Evolutionary conservation across 2,113 vertebrate species (phyloP), one percentile per base, ranked within the genome.

Genomic region (Cromileptes altivelis): DNA sequence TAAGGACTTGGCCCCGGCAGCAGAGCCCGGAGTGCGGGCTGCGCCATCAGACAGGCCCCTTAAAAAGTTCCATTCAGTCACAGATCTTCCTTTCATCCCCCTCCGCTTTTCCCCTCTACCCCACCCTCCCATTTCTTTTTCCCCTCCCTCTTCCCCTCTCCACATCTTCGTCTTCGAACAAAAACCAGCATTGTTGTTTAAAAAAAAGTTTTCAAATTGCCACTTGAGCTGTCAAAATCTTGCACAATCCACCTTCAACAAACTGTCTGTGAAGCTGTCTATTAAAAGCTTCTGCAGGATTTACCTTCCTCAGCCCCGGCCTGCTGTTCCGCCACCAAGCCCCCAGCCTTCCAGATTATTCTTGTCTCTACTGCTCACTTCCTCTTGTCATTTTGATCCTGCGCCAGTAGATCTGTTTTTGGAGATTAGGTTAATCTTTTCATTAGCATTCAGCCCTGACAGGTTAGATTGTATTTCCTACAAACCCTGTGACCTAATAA

Each of bases 41-140:
- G 64, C n/a, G 6, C 25, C 45, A n/a, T 30, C 61, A 49, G 50
- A 75, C 53, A 62, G 64, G 80, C 62, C 81, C 49, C 49, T n/a
- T 82, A 70, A 89, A 91, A 89, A 87, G 78, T 89, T 88, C 87
- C 84, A 87, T 86, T 89, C 71, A 90, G 77, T 89, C 89, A 85
- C 81, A 69, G 62, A 60, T 70, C 53, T 61, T 77, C 67, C 62
- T 55, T 50, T 53, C 81, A 27, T 52, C 53, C n/a, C 21, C 53
- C 83, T 49, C 25, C 21, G 42, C 4, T 1, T 55, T 6, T 14
- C 4, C 19, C 62, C 33, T n/a, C 30, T 17, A 11, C 14, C 25
- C 68, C 5, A 4, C 62, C 68, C 80, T 71, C 56, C 52, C 27
- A 21, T 23, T 17, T n/a, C 30, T 10, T 0, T n/a, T 4, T 8